Evolutionary conservation across 2,888 invertebrate species (phyloP).

Genomic region (Phanerotoma sp.): DNA sequence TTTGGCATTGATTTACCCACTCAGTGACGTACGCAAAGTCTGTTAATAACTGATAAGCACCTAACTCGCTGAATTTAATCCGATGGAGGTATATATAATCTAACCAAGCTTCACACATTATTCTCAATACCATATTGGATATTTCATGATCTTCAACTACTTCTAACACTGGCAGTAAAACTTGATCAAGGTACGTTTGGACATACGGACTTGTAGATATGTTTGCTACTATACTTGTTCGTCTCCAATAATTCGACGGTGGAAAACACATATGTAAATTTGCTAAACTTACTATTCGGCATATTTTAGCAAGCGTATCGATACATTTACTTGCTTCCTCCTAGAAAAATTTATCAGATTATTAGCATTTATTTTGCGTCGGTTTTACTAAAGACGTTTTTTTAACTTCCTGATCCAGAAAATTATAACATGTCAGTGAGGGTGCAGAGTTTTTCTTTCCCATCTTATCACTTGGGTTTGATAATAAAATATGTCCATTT

Average conservation of each 20-base stretch:
- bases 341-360: constrained; percentile 56
- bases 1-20: constrained; percentile 70
- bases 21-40: constrained; percentile 78
- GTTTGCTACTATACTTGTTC: constrained; percentile 56
- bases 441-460: no score
- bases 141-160: constrained; percentile 74
- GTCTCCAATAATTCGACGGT: constrained; percentile 67
- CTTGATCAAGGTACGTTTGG: constrained; percentile 72
- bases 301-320: constrained; percentile 71
- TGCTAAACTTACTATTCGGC: constrained; percentile 75
- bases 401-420: no score
- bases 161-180: constrained; percentile 74
- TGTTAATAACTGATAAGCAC: constrained; percentile 76
- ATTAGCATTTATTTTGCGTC: no score
- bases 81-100: constrained; percentile 81
- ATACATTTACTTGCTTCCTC: constrained; percentile 72
- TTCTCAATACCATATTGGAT: constrained; percentile 74
- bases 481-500: no score
- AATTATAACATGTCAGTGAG: no score
- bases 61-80: constrained; percentile 77
- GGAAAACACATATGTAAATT: constrained; percentile 84
- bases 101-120: constrained; percentile 86
- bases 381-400: no score
- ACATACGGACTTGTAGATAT: constrained; percentile 67
- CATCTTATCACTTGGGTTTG: no score